A percentile compares a stretch with the other conserved stretches of the same genome.
These are phyloP conservation scores for Oedothorax gibbosus DNA, from an alignment of 1,140 invertebrate species.

Conservation along the genomic window DNA sequence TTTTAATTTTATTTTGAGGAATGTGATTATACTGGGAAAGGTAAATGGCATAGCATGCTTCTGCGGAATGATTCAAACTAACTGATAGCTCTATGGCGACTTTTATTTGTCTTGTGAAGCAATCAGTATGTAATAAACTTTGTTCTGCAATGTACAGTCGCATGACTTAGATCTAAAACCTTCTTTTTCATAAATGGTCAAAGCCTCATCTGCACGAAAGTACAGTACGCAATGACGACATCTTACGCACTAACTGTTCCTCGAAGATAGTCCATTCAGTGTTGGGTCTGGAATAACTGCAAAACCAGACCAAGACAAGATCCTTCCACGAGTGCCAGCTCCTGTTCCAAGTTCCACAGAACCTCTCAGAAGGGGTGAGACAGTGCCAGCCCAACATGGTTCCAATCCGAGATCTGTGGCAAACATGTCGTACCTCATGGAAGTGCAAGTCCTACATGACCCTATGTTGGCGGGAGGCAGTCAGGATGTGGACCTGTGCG, in stretches of 20 bases:
- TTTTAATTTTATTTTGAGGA: no score
- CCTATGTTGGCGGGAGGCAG: conserved; percentile 16
- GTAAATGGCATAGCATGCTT: no score
- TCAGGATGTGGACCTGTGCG: conserved; percentile 33
- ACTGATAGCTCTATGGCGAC: no score
- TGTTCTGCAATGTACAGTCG: no score
- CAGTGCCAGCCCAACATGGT: conserved; percentile 22
- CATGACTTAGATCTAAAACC: no score
- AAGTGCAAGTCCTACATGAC: conserved; percentile 45
- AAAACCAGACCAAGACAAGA: not conserved
- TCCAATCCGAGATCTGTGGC: conserved; percentile 23
- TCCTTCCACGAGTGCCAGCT: conserved; percentile 19
- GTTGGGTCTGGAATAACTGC: conserved; percentile 40
- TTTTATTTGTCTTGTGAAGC: no score
- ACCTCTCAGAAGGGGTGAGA: conserved; percentile 1
- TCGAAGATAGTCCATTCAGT: conserved; percentile 34
- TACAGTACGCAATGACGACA: not conserved
- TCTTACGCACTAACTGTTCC: conserved; percentile 31
- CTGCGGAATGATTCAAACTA: no score
- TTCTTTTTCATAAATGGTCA: not conserved
- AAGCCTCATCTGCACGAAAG: conserved; percentile 21
- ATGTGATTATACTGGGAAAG: no score
- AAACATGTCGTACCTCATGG: not conserved
- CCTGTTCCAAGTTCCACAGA: conserved; percentile 25
- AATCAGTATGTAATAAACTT: no score